Evolutionary conservation across 2,888 invertebrate genomes (phyloP), one percentile per base, ranked within the genome.

Genomic region (Mechanitis messenoides): DNA sequence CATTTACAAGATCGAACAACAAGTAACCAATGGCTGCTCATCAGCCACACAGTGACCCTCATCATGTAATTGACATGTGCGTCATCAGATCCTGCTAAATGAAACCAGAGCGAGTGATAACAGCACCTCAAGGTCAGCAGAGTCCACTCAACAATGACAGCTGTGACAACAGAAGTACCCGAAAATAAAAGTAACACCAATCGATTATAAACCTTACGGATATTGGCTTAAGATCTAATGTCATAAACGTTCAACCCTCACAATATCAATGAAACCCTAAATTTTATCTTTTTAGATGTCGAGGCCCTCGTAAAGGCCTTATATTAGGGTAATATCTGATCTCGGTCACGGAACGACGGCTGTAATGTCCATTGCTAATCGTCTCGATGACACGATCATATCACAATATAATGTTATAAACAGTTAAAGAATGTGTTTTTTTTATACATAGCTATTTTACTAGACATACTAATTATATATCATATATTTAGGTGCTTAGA

Each of bases 311-410:
- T 38, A 38, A 79, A 81, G 77, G 78, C 77, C 81, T 81, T 20
- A 20, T 80, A 81, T 80, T 82, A 78, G 79, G 20, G 80, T 76
- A 78, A 79, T 87, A 83, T 83, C 80, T 72, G 77, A 86, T 83
- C 83, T 80, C 76, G 79, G 78, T 78, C 80, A 80, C 82, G 75
- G 78, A 83, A 79, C 79, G 78, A 78, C 70, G 69, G 71, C 69
- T 63, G 64, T 74, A 70, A 73, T 72, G 70, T 70, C 69, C 78
- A 72, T 75, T 74, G 73, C 77, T 20, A 20, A 20, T 20, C 20
- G 20, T 20, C 20, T 20, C 20, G 20, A 20, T 20, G 20, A 20
- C 20, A 20, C 20, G 20, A 20, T 20, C 20, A 20, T 20, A 20
- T 20, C 20, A 20, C 20, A 20, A 20, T 20, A 20, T 20, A 20